Evolutionary conservation across 2,113 vertebrate species (phyloP).

Genomic region (Neoarius graeffei): DNA sequence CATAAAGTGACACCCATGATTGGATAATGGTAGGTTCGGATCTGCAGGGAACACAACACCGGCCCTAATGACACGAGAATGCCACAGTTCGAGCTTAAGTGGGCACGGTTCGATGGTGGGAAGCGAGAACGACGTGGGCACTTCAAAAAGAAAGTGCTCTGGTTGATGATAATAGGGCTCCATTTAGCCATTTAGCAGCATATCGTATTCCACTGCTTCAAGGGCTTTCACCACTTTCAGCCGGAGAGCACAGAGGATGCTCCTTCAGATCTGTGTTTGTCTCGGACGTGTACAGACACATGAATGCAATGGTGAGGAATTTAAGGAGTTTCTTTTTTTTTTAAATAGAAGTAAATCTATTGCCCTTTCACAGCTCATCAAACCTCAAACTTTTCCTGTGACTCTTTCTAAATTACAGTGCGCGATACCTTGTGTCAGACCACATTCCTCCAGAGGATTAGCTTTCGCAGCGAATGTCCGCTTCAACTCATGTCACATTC

Average conservation of each 20-base stretch:
- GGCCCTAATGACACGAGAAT: slow-evolving; percentile 43
- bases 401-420: slow-evolving; percentile 5
- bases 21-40: slow-evolving; percentile 16
- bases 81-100: not conserved
- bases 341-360: slow-evolving; percentile 5
- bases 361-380: slow-evolving; percentile 23
- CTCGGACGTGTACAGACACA: slow-evolving; percentile 15
- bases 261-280: slow-evolving; percentile 11
- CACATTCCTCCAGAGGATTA: slow-evolving; percentile 25
- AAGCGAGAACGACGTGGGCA: slow-evolving; percentile 34
- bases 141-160: slow-evolving; percentile 47
- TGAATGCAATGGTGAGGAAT: not conserved
- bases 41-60: slow-evolving; percentile 18
- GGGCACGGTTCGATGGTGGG: not conserved
- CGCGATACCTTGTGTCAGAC: not conserved
- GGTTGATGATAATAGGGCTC: slow-evolving; percentile 29
- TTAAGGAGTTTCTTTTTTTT: not conserved
- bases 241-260: slow-evolving; percentile 7
- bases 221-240: slow-evolving; percentile 36
- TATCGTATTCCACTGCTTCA: slow-evolving; percentile 47
- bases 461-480: not conserved
- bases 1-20: slow-evolving; percentile 33
- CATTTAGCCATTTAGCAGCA: slow-evolving; percentile 15
- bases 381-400: not conserved
- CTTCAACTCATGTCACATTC: not conserved